Evolutionary conservation across 2,888 invertebrate species (phyloP).

Genomic region (Drosophila lacicola): DNA sequence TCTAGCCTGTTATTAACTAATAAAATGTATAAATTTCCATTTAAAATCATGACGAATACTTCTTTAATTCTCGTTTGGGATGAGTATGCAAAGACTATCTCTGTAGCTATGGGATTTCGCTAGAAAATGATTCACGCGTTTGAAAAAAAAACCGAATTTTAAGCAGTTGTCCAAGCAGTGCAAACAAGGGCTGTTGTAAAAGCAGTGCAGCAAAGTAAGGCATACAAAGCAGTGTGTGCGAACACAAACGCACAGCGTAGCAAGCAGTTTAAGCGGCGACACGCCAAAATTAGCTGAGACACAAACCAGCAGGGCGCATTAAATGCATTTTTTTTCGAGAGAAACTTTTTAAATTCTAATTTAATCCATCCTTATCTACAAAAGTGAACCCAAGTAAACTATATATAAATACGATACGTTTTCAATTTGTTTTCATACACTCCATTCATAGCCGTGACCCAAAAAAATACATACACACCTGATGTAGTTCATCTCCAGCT

Average conservation of each 20-base stretch:
- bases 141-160: background rate
- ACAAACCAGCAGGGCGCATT: slow-evolving; percentile 3
- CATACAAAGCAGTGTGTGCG: background rate
- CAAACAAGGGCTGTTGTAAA: background rate
- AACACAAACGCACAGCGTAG: too few relatives aligned
- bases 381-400: background rate
- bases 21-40: slow-evolving; percentile 24
- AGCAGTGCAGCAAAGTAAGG: background rate
- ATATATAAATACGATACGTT: background rate
- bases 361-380: background rate
- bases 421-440: background rate
- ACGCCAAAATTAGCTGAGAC: slow-evolving; percentile 11
- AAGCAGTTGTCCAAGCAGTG: slow-evolving; percentile 15
- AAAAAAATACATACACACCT: background rate
- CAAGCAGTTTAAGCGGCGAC: background rate
- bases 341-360: background rate
- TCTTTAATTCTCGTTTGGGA: background rate
- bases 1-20: slow-evolving; percentile 30
- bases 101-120: background rate
- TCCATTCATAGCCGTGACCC: slow-evolving; percentile 7
- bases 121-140: slow-evolving; percentile 16
- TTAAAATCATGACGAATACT: background rate
- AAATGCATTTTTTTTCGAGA: background rate
- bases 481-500: slow-evolving; percentile 18
- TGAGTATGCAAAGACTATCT: background rate